phyloP scores from a whole-genome alignment of 2,113 vertebrate genomes.

The Nycticebus coucang region DNA sequence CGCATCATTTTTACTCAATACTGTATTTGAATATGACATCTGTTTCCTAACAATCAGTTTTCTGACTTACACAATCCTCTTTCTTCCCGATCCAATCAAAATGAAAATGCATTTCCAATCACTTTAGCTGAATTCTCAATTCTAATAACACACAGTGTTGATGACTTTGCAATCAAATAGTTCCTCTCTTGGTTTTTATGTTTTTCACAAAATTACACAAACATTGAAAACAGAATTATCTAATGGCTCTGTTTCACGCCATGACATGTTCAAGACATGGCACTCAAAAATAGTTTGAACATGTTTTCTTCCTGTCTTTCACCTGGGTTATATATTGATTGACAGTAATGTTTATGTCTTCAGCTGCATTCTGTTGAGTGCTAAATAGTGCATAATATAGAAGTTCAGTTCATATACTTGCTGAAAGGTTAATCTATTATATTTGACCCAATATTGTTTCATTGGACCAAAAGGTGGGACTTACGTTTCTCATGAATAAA shows the following conservation, averaged over 20 bases:
- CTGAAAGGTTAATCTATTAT: not conserved
- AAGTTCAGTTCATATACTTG: not conserved
- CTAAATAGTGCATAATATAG: not conserved
- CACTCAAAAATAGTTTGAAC: not conserved
- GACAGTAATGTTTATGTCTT: not conserved
- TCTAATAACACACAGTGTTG: not conserved
- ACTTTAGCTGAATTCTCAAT: not conserved
- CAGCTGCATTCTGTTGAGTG: not conserved
- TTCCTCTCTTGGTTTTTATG: not conserved
- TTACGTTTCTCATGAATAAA: not conserved
- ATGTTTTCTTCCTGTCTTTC: not conserved
- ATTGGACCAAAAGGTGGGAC: not conserved
- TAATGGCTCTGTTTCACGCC: not conserved
- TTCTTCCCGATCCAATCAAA: not conserved
- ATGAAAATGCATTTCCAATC: not conserved
- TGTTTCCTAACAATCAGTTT: not conserved
- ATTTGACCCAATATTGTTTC: not conserved
- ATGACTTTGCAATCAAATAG: not conserved
- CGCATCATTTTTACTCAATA: not conserved
- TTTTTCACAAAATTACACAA: not conserved
- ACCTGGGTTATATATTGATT: not conserved
- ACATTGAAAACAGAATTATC: not conserved
- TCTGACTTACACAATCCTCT: not conserved
- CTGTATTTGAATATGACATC: not conserved
- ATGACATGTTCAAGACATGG: not conserved